phyloP scores from a whole-genome alignment of 2,888 invertebrate genomes.

The Hyposoter didymator region DNA sequence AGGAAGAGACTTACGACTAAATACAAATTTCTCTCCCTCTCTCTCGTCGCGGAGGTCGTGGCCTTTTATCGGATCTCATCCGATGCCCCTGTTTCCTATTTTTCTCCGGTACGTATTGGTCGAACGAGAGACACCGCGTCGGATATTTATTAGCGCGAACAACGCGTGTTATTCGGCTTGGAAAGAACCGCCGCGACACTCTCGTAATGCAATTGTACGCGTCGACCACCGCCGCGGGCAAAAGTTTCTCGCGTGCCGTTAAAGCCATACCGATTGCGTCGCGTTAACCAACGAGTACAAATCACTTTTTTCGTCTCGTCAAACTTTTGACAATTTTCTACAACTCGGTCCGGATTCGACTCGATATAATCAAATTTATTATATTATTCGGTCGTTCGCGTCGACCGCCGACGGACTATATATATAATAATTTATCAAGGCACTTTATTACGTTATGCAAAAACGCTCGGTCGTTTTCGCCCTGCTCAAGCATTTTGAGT shows the following conservation, averaged over 20 bases:
- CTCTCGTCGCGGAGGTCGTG: conserved; percentile 37
- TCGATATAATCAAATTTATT: no score
- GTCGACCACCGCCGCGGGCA: background rate
- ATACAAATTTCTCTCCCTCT: background rate
- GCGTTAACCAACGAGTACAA: conserved; percentile 43
- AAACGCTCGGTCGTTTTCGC: no score
- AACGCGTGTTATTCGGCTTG: conserved; percentile 18
- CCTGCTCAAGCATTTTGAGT: no score
- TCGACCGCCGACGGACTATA: no score
- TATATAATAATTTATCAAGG: no score
- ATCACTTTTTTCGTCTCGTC: conserved; percentile 3
- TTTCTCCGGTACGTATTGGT: conserved; percentile 1
- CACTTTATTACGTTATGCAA: no score
- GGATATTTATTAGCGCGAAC: conserved; percentile 22
- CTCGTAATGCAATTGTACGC: background rate
- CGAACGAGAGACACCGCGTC: background rate
- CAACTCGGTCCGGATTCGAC: no score
- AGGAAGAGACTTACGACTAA: no score
- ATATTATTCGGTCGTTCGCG: no score
- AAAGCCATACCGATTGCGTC: conserved; percentile 60
- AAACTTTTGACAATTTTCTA: conserved; percentile 15
- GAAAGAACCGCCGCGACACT: background rate
- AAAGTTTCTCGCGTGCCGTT: conserved; percentile 50
- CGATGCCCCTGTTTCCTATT: background rate
- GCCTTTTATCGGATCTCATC: conserved; percentile 59